phyloP scores from a whole-genome alignment of 37 sponge, comb jelly and placozoan genomes.

The Axinella damicornis region DNA sequence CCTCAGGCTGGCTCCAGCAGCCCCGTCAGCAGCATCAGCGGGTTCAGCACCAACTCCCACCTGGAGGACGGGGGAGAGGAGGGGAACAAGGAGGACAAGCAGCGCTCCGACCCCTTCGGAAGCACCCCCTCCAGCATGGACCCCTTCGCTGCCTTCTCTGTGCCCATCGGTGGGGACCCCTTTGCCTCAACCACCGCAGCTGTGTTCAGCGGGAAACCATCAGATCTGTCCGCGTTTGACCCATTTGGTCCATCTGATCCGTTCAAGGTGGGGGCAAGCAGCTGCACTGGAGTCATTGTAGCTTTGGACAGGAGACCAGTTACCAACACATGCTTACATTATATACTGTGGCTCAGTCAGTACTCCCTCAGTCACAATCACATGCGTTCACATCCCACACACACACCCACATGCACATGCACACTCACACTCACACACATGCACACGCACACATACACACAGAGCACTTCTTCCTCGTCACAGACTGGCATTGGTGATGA shows the following conservation, averaged over 20 bases:
- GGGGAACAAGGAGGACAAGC: conserved; percentile 30
- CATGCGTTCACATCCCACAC: no score
- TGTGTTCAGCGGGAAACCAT: conserved; percentile 12
- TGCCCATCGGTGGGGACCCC: conserved; percentile 26
- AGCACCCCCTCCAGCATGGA: conserved; percentile 23
- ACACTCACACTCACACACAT: no score
- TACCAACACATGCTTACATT: no score
- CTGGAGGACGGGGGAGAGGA: conserved; percentile 60
- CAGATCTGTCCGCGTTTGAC: conserved; percentile 50
- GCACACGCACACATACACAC: no score
- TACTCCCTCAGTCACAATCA: no score
- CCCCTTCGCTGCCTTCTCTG: conserved; percentile 56
- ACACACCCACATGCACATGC: no score
- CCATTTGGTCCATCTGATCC: conserved; percentile 59
- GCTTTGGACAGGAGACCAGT: no score
- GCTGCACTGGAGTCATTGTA: no score
- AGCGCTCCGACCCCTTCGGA: conserved; percentile 38
- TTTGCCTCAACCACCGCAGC: conserved; percentile 9
- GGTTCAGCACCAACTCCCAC: conserved; percentile 77
- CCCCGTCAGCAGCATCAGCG: conserved; percentile 87
- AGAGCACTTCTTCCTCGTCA: no score
- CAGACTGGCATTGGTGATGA: conserved; percentile 1
- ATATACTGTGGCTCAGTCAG: no score
- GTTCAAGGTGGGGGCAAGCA: no score
- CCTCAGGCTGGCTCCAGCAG: conserved; percentile 86